These are phyloP conservation scores for Euleptes europaea DNA, from an alignment of 2,113 vertebrate species.

Conservation along the genomic window DNA sequence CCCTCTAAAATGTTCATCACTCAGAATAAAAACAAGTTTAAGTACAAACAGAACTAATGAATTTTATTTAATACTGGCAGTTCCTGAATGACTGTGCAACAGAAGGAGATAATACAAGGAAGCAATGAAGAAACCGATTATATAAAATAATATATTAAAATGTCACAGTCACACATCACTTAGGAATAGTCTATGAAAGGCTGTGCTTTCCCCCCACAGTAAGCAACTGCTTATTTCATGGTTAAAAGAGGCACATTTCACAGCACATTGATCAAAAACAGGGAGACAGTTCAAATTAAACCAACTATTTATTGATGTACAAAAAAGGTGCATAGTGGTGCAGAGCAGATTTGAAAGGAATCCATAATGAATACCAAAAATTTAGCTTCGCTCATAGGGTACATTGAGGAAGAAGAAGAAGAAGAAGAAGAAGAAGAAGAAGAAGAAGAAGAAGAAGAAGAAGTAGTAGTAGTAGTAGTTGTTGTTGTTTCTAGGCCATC, in stretches of 20 bases:
- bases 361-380: neutral
- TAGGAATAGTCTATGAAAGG: neutral
- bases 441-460: too few species aligned
- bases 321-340: neutral
- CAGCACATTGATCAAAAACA: conserved; percentile 3
- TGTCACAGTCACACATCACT: conserved; percentile 22
- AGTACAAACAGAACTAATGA: conserved; percentile 19
- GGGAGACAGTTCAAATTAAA: neutral
- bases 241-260: conserved; percentile 18
- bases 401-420: too few species aligned
- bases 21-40: neutral
- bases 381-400: neutral
- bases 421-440: too few species aligned
- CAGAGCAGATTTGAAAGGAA: neutral
- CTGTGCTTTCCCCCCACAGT: neutral
- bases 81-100: neutral
- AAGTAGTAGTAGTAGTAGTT: too few species aligned
- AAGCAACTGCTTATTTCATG: conserved; percentile 29
- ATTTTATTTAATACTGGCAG: conserved; percentile 13
- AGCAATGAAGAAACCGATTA: neutral
- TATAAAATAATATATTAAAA: conserved; percentile 7
- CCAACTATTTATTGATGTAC: neutral
- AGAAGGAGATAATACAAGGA: conserved; percentile 7
- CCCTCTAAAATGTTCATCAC: neutral
- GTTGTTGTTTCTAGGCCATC: too few species aligned